Conservation (phyloP, 2,888 invertebrate genomes). For the Anagyrus pseudococci region DNA sequence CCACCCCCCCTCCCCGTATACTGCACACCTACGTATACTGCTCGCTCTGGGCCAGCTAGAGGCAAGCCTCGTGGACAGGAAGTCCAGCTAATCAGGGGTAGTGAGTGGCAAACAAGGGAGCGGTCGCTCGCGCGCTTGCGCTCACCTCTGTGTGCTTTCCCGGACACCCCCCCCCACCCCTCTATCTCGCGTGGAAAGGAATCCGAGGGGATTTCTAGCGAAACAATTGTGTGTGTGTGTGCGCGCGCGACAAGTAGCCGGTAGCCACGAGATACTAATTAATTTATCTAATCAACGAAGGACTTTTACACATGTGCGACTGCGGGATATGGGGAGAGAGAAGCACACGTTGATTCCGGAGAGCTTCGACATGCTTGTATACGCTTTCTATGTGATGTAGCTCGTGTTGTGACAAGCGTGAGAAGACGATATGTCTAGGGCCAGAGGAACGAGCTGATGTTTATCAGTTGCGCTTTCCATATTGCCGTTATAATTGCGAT, state of each 20-base stretch:
- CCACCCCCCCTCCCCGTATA: neutral
- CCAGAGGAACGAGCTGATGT: no score
- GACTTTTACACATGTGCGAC: neutral
- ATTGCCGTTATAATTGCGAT: no score
- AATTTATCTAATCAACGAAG: constrained; percentile 37
- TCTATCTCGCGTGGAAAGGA: constrained; percentile 45
- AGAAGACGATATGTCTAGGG: no score
- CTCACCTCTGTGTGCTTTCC: no score
- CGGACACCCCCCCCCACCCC: no score
- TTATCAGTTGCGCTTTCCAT: no score
- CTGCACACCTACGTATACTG: constrained; percentile 1
- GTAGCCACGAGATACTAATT: constrained; percentile 31
- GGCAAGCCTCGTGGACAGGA: constrained; percentile 53
- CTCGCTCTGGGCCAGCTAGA: constrained; percentile 19
- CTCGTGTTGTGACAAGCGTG: no score
- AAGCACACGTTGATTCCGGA: no score
- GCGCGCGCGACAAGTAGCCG: no score
- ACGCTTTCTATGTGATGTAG: no score
- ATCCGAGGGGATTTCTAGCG: constrained; percentile 47
- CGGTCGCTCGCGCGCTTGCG: constrained; percentile 49
- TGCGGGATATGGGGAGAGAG: neutral
- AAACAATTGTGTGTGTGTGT: no score
- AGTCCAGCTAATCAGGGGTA: constrained; percentile 62
- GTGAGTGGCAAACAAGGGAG: constrained; percentile 63
- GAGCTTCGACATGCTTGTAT: no score